Evolutionary conservation across 2,888 invertebrate species (phyloP).

Genomic region (Villa cingulata): DNA sequence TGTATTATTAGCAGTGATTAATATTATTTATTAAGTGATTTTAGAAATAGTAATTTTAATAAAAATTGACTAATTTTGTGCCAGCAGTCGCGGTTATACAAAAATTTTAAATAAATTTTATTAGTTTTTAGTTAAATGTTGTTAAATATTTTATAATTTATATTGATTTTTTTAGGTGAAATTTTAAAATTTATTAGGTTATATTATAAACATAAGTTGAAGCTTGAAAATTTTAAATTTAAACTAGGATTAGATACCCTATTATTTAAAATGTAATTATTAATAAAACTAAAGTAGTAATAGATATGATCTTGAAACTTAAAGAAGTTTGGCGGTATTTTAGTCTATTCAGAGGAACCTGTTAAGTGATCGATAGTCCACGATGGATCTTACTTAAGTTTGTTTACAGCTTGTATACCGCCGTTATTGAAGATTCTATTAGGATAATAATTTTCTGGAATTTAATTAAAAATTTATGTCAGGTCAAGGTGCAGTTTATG

Average conservation of each 20-base stretch:
- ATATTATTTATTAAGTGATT: too few relatives aligned
- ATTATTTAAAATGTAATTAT: conserved; percentile 42
- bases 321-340: conserved; percentile 58
- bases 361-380: conserved; percentile 54
- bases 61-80: conserved; percentile 46
- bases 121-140: conserved; percentile 36
- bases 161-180: conserved; percentile 23
- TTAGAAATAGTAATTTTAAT: too few relatives aligned
- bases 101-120: conserved; percentile 39
- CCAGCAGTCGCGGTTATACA: conserved; percentile 60
- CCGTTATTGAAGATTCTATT: conserved; percentile 34
- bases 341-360: conserved; percentile 57
- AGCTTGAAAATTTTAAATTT: conserved; percentile 34
- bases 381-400: conserved; percentile 34
- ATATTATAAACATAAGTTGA: conserved; percentile 44
- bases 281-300: conserved; percentile 40
- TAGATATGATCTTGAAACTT: conserved; percentile 48
- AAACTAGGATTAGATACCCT: conserved; percentile 59
- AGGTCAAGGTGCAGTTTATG: conserved; percentile 60
- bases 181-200: conserved; percentile 39
- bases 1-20: too few relatives aligned
- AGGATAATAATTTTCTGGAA: conserved; percentile 39
- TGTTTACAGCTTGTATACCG: conserved; percentile 32
- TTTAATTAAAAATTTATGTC: conserved; percentile 40
- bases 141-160: too few relatives aligned